A percentile compares a stretch with the other conserved stretches of the same genome.
Evolutionary conservation across 2,888 invertebrate species (phyloP).

Genomic region (Callyntrura guangdongensis): DNA sequence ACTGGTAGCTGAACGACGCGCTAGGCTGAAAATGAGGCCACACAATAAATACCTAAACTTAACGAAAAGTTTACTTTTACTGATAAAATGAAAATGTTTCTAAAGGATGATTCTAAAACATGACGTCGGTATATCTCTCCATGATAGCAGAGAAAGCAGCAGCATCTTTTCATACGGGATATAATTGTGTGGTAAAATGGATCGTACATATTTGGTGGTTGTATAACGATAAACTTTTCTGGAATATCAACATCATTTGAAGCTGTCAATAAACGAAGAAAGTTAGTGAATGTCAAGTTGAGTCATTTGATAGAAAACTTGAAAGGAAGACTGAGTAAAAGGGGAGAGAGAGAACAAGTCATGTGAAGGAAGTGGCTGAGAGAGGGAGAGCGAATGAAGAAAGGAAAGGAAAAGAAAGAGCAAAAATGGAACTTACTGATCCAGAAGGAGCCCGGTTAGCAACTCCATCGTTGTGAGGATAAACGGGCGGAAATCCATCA

Average conservation of each 20-base stretch:
- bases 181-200: constrained; percentile 13
- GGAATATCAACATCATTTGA: constrained; percentile 69
- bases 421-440: constrained; percentile 71
- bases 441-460: constrained; percentile 70
- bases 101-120: constrained; percentile 14
- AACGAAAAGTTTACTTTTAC: constrained; percentile 58
- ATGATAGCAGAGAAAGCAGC: not conserved
- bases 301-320: constrained; percentile 54
- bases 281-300: constrained; percentile 76
- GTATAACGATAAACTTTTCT: constrained; percentile 52
- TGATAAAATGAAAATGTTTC: constrained; percentile 33
- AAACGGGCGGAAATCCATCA: constrained; percentile 84
- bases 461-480: constrained; percentile 79
- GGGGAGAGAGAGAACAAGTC: constrained; percentile 26
- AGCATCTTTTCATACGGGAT: constrained; percentile 1
- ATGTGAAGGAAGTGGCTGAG: constrained; percentile 49
- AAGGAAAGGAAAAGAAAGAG: constrained; percentile 28
- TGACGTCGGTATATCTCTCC: not conserved
- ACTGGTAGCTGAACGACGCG: not conserved
- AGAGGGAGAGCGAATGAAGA: not conserved
- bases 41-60: not conserved
- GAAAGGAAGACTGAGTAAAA: constrained; percentile 52
- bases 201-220: constrained; percentile 33
- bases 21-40: constrained; percentile 20
- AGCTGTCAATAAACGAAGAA: constrained; percentile 70